These are phyloP conservation scores for Himantopus leucocephalus DNA, from an alignment of 2,113 vertebrate genomes.

Conservation along the genomic window DNA sequence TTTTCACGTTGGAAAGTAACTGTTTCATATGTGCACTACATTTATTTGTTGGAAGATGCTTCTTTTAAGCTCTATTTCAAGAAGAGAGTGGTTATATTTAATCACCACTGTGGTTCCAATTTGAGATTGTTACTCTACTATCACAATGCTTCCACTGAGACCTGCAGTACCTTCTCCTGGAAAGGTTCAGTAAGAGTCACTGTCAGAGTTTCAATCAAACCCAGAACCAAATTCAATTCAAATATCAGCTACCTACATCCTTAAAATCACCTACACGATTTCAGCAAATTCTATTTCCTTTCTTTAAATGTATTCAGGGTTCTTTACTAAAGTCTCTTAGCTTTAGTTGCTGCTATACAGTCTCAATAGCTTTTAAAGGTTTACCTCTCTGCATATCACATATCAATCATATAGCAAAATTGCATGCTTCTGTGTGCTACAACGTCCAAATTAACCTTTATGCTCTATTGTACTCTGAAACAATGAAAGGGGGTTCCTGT, in stretches of 20 bases:
- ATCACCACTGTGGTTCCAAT: not conserved
- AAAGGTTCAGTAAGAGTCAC: not conserved
- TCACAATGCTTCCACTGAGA: not conserved
- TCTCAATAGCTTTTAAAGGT: not conserved
- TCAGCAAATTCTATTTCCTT: not conserved
- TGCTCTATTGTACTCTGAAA: not conserved
- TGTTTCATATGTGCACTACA: not conserved
- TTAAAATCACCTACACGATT: not conserved
- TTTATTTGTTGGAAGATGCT: not conserved
- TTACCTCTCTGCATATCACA: not conserved
- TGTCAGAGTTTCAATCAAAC: not conserved
- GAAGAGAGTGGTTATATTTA: not conserved
- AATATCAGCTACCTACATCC: not conserved
- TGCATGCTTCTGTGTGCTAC: not conserved
- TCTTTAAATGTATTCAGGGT: not conserved
- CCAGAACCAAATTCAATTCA: not conserved
- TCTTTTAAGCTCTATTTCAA: not conserved
- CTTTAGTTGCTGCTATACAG: not conserved
- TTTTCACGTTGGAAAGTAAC: not conserved
- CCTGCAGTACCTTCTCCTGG: not conserved
- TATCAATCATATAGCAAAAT: not conserved
- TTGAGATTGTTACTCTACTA: not conserved
- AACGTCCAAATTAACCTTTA: not conserved
- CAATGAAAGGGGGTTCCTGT: not conserved
- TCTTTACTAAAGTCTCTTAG: not conserved